These are phyloP conservation scores for Drosophila melanocephala DNA, from an alignment of 2,888 invertebrate genomes.

Conservation along the genomic window DNA sequence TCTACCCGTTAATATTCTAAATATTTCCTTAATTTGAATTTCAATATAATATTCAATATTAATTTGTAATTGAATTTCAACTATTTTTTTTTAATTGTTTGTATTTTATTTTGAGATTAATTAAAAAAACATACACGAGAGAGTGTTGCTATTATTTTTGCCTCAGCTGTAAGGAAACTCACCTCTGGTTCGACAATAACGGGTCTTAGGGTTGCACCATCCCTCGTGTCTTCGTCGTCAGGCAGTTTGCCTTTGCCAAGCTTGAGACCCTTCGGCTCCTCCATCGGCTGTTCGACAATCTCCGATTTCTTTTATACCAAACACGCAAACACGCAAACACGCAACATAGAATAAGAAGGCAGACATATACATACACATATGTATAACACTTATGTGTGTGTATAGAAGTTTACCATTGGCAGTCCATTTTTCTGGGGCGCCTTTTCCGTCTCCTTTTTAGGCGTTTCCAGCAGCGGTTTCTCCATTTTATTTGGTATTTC, in stretches of 20 bases:
- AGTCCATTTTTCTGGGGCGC: constrained; percentile 79
- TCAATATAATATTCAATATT: neutral
- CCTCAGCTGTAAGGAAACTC: constrained; percentile 11
- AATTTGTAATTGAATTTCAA: neutral
- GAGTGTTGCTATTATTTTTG: neutral
- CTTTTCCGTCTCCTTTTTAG: constrained; percentile 72
- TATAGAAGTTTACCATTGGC: constrained; percentile 78
- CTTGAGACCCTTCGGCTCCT: constrained; percentile 76
- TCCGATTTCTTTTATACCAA: constrained; percentile 75
- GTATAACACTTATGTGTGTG: neutral
- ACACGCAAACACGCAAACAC: constrained; percentile 17
- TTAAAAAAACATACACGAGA: neutral
- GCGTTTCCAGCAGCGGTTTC: constrained; percentile 71
- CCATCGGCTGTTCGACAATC: constrained; percentile 56
- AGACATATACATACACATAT: neutral
- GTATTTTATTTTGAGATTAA: neutral
- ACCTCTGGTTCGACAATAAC: constrained; percentile 85
- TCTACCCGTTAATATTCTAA: neutral
- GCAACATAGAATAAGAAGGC: neutral
- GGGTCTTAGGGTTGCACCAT: constrained; percentile 81
- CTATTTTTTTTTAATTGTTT: neutral
- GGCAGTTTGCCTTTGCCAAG: constrained; percentile 84
- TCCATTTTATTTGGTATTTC: constrained; percentile 84
- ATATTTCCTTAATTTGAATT: neutral
- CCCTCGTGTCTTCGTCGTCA: constrained; percentile 74